Percentiles rank a stretch among this genome's conserved stretches.
Conservation (phyloP, 2,113 vertebrate genomes). For the Malurus melanocephalus region DNA sequence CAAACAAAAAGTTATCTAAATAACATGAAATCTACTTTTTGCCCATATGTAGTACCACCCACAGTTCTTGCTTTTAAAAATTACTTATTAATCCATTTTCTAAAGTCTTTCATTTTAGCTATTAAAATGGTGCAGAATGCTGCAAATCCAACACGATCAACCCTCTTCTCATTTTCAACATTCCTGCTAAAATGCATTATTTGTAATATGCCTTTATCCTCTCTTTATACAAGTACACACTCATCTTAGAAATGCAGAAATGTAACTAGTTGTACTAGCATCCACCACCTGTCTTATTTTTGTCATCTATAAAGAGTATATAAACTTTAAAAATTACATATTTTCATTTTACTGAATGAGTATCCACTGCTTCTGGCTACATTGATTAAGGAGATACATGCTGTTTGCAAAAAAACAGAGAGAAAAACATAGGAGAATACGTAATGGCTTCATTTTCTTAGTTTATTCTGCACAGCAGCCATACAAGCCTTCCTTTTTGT, state of each 20-base stretch:
- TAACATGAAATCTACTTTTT: not conserved
- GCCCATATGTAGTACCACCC: not conserved
- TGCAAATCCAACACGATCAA: not conserved
- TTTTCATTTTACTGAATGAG: slow-evolving; percentile 43
- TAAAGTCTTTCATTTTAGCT: not conserved
- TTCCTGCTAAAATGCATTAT: not conserved
- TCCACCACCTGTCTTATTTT: not conserved
- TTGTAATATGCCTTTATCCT: not conserved
- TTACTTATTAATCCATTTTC: not conserved
- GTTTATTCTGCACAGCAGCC: slow-evolving; percentile 71
- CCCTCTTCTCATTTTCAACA: not conserved
- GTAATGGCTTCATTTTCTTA: slow-evolving; percentile 63
- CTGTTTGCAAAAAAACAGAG: not conserved
- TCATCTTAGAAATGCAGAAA: not conserved
- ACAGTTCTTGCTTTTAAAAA: not conserved
- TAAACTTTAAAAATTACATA: not conserved
- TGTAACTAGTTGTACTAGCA: not conserved
- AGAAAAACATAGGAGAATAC: slow-evolving; percentile 29
- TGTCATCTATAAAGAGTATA: not conserved
- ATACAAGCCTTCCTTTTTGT: slow-evolving; percentile 67
- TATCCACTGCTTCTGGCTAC: not conserved
- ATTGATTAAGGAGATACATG: slow-evolving; percentile 15
- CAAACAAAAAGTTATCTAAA: not conserved
- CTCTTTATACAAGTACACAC: not conserved
- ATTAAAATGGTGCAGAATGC: not conserved